Percentiles rank a stretch among this genome's conserved stretches.
phyloP scores from a whole-genome alignment of 2,113 vertebrate genomes.

The Neoarius graeffei region DNA sequence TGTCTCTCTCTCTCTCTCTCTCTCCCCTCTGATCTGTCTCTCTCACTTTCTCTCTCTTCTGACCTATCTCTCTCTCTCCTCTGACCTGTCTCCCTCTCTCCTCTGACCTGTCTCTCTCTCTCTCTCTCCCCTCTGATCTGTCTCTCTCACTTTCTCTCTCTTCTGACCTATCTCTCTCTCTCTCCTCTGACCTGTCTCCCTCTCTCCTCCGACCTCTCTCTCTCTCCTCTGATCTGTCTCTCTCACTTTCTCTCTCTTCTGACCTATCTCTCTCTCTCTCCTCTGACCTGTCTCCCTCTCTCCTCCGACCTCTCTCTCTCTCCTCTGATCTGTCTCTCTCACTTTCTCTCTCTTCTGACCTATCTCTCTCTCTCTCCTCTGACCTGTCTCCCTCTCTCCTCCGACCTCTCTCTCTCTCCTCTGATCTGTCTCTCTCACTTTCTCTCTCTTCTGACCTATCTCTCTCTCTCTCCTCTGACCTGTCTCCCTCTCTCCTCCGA shows the following conservation, averaged over 20 bases:
- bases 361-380: too few relatives aligned
- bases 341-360: too few relatives aligned
- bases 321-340: not conserved
- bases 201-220: not conserved
- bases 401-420: not conserved
- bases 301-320: not conserved
- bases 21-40: not conserved
- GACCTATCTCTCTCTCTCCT: not conserved
- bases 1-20: too few relatives aligned
- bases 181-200: not conserved
- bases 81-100: not conserved
- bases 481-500: not conserved
- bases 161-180: too few relatives aligned
- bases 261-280: not conserved
- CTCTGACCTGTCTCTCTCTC: not conserved
- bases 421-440: too few relatives aligned
- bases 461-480: not conserved
- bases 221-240: not conserved
- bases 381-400: not conserved
- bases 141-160: too few relatives aligned
- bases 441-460: not conserved
- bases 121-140: too few relatives aligned
- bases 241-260: too few relatives aligned
- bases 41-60: too few relatives aligned
- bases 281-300: not conserved